Evolutionary conservation across 2,888 invertebrate genomes (phyloP), one percentile per base, ranked within the genome.

Genomic region (Catocala fraxini): DNA sequence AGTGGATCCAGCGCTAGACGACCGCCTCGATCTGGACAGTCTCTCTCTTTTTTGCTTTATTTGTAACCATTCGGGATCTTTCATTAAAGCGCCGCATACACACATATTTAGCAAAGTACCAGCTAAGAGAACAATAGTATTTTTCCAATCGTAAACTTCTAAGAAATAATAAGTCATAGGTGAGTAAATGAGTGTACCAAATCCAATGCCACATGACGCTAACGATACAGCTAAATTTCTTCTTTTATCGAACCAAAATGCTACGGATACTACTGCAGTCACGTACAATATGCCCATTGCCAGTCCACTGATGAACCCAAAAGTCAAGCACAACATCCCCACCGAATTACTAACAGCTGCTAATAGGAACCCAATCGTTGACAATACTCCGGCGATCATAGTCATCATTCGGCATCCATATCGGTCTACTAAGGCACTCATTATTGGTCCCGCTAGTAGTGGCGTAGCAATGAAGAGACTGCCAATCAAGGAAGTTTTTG

Each of bases 171-270:
- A 95, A 0, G 97, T 98, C 85, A 98, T 92, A 0, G 98, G 98
- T 0, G 98, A 97, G 87, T 97, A 98, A n/a, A 98, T 90, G 79
- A 98, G 96, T 0, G 98, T 98, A 15, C 98, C 98, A 63, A 98
- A 96, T 0, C 98, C 98, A 0, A 98, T 97, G 3, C 98, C 98
- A 70, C 97, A 97, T 0, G 98, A 98, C 0, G 98, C 97, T 59
- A 98, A 91, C 6, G 98, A 97, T 0, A 98, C 97, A 1, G 98
- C 98, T 67, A 98, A 94, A 39, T 97, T 97, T 56, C 98, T 95
- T 84, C 96, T 96, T 84, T 97, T 97, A 80, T 98, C 98, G 81
- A 98, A 98, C 97, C 98, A 98, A 85, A 97, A 98, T 0, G 98
- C 98, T 47, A 98, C 97, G 47, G 97, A 97, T 0, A 98, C 98